These are phyloP conservation scores for Thysanoteuthis rhombus DNA, from an alignment of 2,888 invertebrate species.

Conservation along the genomic window DNA sequence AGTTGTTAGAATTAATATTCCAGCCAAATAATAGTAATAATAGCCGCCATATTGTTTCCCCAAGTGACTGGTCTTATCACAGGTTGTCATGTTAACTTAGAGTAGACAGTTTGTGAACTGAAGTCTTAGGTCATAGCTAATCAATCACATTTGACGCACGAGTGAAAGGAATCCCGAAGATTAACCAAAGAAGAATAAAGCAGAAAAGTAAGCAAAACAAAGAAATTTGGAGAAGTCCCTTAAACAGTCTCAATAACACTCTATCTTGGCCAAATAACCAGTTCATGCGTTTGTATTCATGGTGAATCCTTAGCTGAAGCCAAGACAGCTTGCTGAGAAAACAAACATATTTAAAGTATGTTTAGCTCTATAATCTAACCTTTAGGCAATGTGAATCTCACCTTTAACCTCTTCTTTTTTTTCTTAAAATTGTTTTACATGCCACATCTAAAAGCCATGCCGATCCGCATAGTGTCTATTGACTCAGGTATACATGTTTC, in stretches of 20 bases:
- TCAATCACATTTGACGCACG: background rate
- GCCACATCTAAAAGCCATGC: background rate
- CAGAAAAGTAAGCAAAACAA: background rate
- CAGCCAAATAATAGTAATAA: background rate
- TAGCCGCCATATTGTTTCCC: background rate
- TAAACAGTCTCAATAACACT: background rate
- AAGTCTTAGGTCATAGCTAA: background rate
- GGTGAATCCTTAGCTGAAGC: background rate
- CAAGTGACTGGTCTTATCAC: background rate
- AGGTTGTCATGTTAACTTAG: background rate
- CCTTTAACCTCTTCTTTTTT: background rate
- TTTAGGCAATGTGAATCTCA: background rate
- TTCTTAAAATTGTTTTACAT: background rate
- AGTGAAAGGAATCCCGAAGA: background rate
- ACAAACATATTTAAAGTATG: slow-evolving; percentile 12
- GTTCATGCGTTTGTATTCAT: background rate
- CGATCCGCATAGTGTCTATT: background rate
- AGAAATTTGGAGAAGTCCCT: background rate
- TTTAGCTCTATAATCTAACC: background rate
- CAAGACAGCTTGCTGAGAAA: background rate
- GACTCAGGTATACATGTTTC: background rate
- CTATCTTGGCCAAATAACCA: background rate
- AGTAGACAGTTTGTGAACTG: background rate
- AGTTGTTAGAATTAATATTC: no score
- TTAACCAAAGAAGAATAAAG: background rate